Evolutionary conservation across 2,113 vertebrate genomes (phyloP).

Genomic region (Oreotrochilus melanogaster): DNA sequence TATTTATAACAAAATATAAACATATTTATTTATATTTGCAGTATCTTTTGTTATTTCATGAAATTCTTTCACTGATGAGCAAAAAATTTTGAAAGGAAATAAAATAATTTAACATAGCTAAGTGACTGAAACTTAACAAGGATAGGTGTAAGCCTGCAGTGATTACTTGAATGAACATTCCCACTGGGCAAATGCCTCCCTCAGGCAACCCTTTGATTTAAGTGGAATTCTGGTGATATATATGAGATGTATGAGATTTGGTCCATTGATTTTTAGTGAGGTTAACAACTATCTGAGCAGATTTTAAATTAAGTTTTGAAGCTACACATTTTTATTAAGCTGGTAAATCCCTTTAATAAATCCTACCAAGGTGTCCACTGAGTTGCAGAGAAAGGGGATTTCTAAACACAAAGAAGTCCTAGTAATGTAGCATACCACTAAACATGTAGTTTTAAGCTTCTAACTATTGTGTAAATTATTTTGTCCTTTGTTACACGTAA

Average conservation of each 20-base stretch:
- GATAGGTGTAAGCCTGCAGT: neutral
- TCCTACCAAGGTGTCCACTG: neutral
- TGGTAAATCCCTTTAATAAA: neutral
- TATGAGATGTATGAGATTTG: constrained; percentile 38
- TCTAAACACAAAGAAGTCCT: neutral
- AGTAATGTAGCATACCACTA: neutral
- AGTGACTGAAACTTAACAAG: neutral
- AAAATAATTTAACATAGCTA: neutral
- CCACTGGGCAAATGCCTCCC: neutral
- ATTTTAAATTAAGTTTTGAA: constrained; percentile 47
- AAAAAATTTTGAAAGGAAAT: constrained; percentile 1
- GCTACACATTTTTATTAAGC: neutral
- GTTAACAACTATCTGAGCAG: constrained; percentile 15
- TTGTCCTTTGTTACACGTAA: neutral
- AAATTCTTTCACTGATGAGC: neutral
- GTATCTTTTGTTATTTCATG: neutral
- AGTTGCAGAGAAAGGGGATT: neutral
- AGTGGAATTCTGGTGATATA: constrained; percentile 21
- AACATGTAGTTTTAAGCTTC: neutral
- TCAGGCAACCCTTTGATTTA: constrained; percentile 15
- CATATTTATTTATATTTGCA: neutral
- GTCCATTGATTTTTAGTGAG: constrained; percentile 51
- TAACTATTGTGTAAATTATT: neutral
- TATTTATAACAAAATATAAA: no score
- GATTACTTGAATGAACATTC: constrained; percentile 20